Conservation (phyloP, 2,797 vertebrate species). For the Agapornis canus region DNA sequence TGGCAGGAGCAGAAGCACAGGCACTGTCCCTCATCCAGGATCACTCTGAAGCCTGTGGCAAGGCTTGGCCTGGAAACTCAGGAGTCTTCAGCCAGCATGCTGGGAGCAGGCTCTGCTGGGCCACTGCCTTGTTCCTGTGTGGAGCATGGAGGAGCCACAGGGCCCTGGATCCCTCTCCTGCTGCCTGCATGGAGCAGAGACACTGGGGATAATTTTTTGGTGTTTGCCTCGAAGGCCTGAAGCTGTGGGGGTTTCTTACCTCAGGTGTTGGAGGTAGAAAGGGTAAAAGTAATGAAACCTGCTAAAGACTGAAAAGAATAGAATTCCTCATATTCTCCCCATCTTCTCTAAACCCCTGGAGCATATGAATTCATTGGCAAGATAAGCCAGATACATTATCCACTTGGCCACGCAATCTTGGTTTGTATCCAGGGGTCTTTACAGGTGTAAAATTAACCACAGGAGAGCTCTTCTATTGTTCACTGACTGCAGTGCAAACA, state of each 20-base stretch:
- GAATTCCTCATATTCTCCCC: slow-evolving; percentile 28
- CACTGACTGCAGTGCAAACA: slow-evolving; percentile 63
- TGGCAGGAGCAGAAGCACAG: fast-evolving
- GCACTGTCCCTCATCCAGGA: not conserved
- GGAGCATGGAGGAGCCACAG: fast-evolving
- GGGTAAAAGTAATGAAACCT: slow-evolving; percentile 38
- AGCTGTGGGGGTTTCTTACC: not conserved
- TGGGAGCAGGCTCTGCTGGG: not conserved
- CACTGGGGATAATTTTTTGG: not conserved
- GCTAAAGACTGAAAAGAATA: slow-evolving; percentile 24
- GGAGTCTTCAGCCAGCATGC: not conserved
- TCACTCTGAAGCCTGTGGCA: not conserved
- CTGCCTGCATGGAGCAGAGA: not conserved
- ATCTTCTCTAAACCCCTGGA: slow-evolving; percentile 20
- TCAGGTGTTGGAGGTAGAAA: not conserved
- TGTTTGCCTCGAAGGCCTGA: not conserved
- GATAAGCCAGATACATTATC: slow-evolving; percentile 50
- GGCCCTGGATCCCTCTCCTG: fast-evolving
- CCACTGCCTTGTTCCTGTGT: no score
- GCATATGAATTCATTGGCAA: slow-evolving; percentile 44
- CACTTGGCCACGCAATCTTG: slow-evolving; percentile 25
- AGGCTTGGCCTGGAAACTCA: not conserved
- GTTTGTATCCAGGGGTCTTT: slow-evolving; percentile 48
- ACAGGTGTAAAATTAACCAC: slow-evolving; percentile 69
- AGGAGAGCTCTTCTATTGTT: slow-evolving; percentile 70